phyloP scores from a whole-genome alignment of 2,888 invertebrate species.

The Machimus atricapillus region DNA sequence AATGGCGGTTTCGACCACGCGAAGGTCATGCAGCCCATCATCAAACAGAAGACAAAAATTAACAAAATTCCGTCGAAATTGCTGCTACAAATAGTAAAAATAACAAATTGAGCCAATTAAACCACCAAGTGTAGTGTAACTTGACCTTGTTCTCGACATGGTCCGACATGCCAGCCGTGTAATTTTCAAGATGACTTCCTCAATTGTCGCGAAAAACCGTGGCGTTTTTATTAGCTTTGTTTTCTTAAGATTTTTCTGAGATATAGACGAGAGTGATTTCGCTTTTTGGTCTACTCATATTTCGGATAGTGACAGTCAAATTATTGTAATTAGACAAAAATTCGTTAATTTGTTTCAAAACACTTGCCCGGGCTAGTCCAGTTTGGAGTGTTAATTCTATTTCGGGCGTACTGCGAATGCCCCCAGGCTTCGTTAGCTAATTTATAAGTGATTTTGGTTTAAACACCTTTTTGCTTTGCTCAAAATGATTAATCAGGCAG shows the following conservation, averaged over 20 bases:
- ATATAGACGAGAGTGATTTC: not conserved
- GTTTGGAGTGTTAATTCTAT: not conserved
- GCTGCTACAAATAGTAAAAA: constrained; percentile 7
- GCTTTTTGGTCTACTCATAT: not conserved
- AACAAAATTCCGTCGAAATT: constrained; percentile 5
- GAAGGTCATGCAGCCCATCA: constrained; percentile 26
- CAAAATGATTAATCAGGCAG: not conserved
- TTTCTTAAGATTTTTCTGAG: not conserved
- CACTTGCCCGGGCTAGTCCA: not conserved
- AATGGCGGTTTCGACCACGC: constrained; percentile 1
- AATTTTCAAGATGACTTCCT: constrained; percentile 32
- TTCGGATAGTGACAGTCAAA: not conserved
- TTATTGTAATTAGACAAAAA: not conserved
- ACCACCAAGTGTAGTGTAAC: constrained; percentile 9
- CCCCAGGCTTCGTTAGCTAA: not conserved
- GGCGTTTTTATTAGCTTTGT: not conserved
- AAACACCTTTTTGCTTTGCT: not conserved
- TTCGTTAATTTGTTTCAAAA: not conserved
- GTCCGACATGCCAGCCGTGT: not conserved
- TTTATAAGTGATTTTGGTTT: not conserved
- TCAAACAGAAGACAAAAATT: constrained; percentile 16
- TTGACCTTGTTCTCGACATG: constrained; percentile 16
- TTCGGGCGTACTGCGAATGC: not conserved
- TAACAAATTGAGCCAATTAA: constrained; percentile 27
- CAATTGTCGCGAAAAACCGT: constrained; percentile 10